Evolutionary conservation across 1,140 invertebrate genomes (phyloP), one percentile per base, ranked within the genome.

Genomic region (Teleopsis dalmanni): DNA sequence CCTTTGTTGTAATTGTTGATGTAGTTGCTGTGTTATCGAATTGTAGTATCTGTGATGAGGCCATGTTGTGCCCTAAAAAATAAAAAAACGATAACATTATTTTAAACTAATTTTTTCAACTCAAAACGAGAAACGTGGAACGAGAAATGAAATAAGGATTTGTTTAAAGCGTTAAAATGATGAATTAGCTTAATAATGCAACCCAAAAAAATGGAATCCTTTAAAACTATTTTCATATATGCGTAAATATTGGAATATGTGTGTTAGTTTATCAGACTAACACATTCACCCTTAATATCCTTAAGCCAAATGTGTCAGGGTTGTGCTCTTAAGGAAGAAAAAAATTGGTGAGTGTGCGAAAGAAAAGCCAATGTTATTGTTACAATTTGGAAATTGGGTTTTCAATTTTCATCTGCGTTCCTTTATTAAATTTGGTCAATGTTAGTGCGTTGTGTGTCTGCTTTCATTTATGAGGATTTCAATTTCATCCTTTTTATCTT

Each of bases 11-110:
- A 57, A 51, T 63, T 57, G 55, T 18, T 25, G 57, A 59, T 55
- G 52, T 35, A 26, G 19, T 29, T 38, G 35, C 56, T 59, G 60
- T 65, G 61, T 60, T 65, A 62, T 67, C 62, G 62, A 65, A 67
- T 65, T 62, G 64, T 60, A 58, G 64, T 65, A 65, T 65, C 61
- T 67, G 61, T 67, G 64, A 64, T 67, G 64, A 64, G 64, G 64
- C 64, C 64, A 67, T 67, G 64, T 67, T 67, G 64, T 67, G 64
- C 64, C 64, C 64, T 67, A 22, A 34, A 62, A 54, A 38, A 47
- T 33, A 31, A 25, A 52, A 44, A 34, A 35, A 14, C 29, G 37
- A 23, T 13, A 23, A 18, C 7, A 38, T 16, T 2, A 23, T 21
- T 7, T 23, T 4, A 40, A 22, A 22, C 10, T 22, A 23, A 22